Base-by-base conservation (phyloP, 2,113 vertebrate species). In the Orientallactaga bullata region DNA sequence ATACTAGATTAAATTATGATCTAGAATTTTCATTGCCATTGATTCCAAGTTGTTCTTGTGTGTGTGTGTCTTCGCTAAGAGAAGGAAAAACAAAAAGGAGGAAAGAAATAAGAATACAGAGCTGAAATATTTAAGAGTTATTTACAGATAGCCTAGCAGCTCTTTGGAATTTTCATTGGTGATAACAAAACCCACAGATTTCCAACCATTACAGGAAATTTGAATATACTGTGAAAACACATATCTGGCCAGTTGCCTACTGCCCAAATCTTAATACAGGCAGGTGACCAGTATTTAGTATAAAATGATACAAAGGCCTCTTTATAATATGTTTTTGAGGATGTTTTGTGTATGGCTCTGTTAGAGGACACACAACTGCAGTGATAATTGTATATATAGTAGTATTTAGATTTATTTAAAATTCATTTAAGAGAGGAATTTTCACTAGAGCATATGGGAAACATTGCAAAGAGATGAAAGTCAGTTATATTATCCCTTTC, bases 321-420 rank as follows among this genome's bases (percentile, higher is more conserved):
- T 89, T 87, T 47, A 35, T 91, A 0, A 86, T 83, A 3, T 63
- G 39, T 89, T 95, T 94, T 92, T 86, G 73, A 95, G 42, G 66
- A 42, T 86, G 68, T 66, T 95, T 92, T 85, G 47, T 79, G 80
- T 92, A 77, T 76, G 47, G 20, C 30, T 93, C 72, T 96, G 37
- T 93, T 73, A 94, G 55, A 79, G 18, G 83, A 96, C 95, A 90
- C 26, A 84, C 93, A 96, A 65, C 80, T 95, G 23, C 30, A 88
- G 78, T 32, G 15, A 87, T 96, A 83, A 93, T 93, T 96, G 23
- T 92, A 88, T 73, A 91, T 95, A 78, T 90, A 93, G 58, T 81
- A 87, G 71, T 94, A 84, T 63, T 93, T 96, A 91, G 63, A 55
- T 94, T 95, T 92, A 95, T 94, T 95, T 94, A 85, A 95, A 94